Evolutionary conservation across 2,888 invertebrate species (phyloP).

Genomic region (Luperina testacea): DNA sequence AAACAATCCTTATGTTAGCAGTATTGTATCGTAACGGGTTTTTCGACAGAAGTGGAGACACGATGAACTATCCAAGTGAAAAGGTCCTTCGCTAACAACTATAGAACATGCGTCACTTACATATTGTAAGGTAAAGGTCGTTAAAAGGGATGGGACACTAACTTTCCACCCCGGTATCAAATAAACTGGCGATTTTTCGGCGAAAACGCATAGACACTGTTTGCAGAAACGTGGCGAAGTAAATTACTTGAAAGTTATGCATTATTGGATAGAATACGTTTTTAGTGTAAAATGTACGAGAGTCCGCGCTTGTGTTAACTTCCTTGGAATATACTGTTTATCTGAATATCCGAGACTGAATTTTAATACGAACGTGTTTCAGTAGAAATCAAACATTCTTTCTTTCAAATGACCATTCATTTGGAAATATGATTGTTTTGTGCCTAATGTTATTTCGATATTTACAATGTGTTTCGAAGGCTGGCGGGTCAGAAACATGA

Average conservation of each 20-base stretch:
- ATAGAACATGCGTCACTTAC: constrained; percentile 64
- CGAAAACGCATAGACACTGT: background rate
- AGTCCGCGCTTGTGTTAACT: background rate
- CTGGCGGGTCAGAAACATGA: background rate
- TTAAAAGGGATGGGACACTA: constrained; percentile 51
- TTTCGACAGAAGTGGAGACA: constrained; percentile 50
- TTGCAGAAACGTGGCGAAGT: background rate
- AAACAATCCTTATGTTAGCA: constrained; percentile 29
- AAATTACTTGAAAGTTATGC: constrained; percentile 4
- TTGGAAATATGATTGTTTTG: background rate
- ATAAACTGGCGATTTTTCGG: constrained; percentile 9
- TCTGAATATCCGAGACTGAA: background rate
- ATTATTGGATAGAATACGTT: background rate
- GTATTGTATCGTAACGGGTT: constrained; percentile 48
- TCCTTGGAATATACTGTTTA: background rate
- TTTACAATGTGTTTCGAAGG: background rate
- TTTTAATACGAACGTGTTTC: background rate
- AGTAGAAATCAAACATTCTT: background rate
- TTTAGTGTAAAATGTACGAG: background rate
- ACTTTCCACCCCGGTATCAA: background rate
- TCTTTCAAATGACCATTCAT: background rate
- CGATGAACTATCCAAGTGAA: constrained; percentile 64
- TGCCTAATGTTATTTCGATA: background rate
- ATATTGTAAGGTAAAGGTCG: constrained; percentile 70
- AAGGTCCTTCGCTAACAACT: constrained; percentile 64